Percentiles rank a stretch among this genome's conserved stretches.
phyloP scores from a whole-genome alignment of 1,140 invertebrate species.

The Pogonomyrmex californicus region DNA sequence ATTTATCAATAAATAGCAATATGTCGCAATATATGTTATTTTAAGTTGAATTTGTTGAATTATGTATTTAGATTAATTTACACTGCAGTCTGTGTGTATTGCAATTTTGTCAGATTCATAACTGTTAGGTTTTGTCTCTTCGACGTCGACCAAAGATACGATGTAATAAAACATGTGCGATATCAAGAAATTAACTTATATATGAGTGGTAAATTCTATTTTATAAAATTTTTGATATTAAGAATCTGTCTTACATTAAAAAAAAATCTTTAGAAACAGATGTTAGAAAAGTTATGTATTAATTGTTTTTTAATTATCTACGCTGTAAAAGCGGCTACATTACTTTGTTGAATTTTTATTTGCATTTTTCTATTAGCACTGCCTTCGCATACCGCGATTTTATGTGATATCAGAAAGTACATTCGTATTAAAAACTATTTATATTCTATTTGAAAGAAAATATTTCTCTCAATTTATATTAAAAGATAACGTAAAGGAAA shows the following conservation, averaged over 20 bases:
- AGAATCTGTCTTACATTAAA: constrained; percentile 2
- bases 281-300: constrained; percentile 23
- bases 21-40: neutral
- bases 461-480: constrained; percentile 19
- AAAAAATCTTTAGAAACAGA: neutral
- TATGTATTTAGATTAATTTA: constrained; percentile 32
- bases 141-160: constrained; percentile 43
- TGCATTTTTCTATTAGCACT: constrained; percentile 66
- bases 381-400: constrained; percentile 58
- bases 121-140: constrained; percentile 9
- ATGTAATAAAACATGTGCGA: constrained; percentile 31
- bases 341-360: constrained; percentile 37
- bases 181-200: constrained; percentile 32
- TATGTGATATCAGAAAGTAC: constrained; percentile 63
- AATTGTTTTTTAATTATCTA: constrained; percentile 36
- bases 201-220: constrained; percentile 24
- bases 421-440: constrained; percentile 28
- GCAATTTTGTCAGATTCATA: neutral
- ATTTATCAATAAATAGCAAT: neutral
- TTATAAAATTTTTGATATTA: constrained; percentile 20
- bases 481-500: constrained; percentile 24
- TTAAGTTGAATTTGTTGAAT: constrained; percentile 1
- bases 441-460: constrained; percentile 14
- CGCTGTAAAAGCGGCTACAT: constrained; percentile 12
- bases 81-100: neutral